phyloP scores from a whole-genome alignment of 2,888 invertebrate species.

The Phortica okadai region DNA sequence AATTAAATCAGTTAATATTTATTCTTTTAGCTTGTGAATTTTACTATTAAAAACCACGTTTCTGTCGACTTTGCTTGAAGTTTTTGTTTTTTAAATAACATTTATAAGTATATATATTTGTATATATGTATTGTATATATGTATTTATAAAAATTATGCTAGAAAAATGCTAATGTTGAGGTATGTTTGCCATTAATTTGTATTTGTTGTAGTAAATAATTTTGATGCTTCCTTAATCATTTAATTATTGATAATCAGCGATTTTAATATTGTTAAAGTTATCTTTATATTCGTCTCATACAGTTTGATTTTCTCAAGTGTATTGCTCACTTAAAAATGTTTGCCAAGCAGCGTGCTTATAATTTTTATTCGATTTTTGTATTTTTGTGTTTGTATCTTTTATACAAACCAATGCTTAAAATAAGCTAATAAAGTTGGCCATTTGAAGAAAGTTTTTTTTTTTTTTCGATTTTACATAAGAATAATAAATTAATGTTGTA shows the following conservation, averaged over 20 bases:
- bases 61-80: conserved; percentile 31
- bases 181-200: conserved; percentile 73
- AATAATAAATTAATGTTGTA: conserved; percentile 27
- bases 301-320: background rate
- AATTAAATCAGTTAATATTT: background rate
- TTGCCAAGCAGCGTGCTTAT: conserved; percentile 62
- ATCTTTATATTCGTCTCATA: conserved; percentile 38
- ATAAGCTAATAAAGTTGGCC: conserved; percentile 10
- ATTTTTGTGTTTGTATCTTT: background rate
- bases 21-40: conserved; percentile 56
- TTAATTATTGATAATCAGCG: conserved; percentile 45
- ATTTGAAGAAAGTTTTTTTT: conserved; percentile 20
- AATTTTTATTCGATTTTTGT: conserved; percentile 16
- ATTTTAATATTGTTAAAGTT: conserved; percentile 42
- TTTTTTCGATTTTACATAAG: conserved; percentile 5
- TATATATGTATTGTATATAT: conserved; percentile 16
- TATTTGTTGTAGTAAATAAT: conserved; percentile 51
- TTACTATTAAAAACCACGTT: conserved; percentile 59
- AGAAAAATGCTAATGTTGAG: conserved; percentile 73
- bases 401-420: background rate
- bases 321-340: background rate
- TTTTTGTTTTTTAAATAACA: conserved; percentile 49
- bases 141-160: conserved; percentile 70
- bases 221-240: conserved; percentile 40
- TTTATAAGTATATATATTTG: conserved; percentile 54